Percentiles rank a stretch among this genome's conserved stretches.
Evolutionary conservation across 2,113 vertebrate genomes (phyloP).

Genomic region (Abramis brama): DNA sequence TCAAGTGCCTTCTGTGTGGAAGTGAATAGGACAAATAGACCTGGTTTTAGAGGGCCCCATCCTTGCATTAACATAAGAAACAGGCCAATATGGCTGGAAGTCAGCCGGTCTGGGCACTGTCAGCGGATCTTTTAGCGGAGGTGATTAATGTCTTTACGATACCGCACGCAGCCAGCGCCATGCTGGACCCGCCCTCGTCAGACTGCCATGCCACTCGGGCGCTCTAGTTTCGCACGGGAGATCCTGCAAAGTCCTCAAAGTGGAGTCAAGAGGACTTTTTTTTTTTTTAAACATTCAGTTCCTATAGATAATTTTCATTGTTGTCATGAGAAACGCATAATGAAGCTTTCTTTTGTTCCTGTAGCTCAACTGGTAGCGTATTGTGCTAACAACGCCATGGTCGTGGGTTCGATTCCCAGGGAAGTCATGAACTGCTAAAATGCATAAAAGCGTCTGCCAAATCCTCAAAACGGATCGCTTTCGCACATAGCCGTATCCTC

Average conservation of each 20-base stretch:
- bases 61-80: constrained; percentile 89
- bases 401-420: neutral
- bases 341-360: neutral
- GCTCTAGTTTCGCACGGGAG: neutral
- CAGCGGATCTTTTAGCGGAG: constrained; percentile 78
- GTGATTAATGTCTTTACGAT: constrained; percentile 95
- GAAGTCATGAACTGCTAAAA: neutral
- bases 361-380: neutral
- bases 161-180: constrained; percentile 76
- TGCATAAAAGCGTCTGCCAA: neutral
- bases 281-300: neutral
- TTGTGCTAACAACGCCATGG: neutral
- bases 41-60: constrained; percentile 71
- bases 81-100: constrained; percentile 76
- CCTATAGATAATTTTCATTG: neutral
- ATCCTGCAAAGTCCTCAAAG: neutral
- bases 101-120: constrained; percentile 79
- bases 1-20: constrained; percentile 70
- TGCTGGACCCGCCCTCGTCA: constrained; percentile 37
- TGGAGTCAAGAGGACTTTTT: neutral
- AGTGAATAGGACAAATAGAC: constrained; percentile 62
- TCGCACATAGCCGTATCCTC: neutral
- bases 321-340: neutral
- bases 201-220: neutral
- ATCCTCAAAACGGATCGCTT: neutral